Base-by-base conservation (phyloP, 37 sponge, comb jelly and placozoan genomes). In the Ianthella basta region DNA sequence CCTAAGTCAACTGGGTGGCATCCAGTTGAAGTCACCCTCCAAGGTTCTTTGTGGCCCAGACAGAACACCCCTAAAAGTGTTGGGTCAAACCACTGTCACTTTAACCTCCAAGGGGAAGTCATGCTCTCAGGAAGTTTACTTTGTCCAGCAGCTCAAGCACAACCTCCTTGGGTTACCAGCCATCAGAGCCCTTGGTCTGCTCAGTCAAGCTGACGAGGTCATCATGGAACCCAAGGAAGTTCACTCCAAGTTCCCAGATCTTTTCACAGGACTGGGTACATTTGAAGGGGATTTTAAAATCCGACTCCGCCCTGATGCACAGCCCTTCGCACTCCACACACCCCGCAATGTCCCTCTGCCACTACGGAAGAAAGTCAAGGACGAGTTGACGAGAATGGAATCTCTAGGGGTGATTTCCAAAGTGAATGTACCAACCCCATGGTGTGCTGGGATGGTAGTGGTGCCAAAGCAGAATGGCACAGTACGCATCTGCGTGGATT, bases 371-470 rank as follows among this genome's bases (percentile, higher is more conserved):
- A n/a, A n/a, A n/a, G n/a, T n/a, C n/a, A n/a, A n/a, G n/a, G n/a
- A n/a, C n/a, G n/a, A n/a, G n/a, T n/a, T n/a, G n/a, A n/a, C n/a
- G n/a, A n/a, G n/a, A n/a, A n/a, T n/a, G n/a, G n/a, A n/a, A n/a
- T n/a, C n/a, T n/a, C n/a, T n/a, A n/a, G 86, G 80, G 27, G 80
- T 86, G 27, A 60, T 79, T 53, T 54, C 86, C 38, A 60, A 60
- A n/a, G 80, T 86, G 35, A 30, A 79, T 16, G 36, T 24, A 25
- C 86, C 86, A 33, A 86, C 80, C 27, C 10, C 69, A 57, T 85
- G 86, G 86, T 86, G 86, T 57, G 78, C 86, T 15, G 80, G 80
- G 16, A 86, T 86, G 80, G 80, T 86, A 23, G 69, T 55, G 24
- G 80, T 80, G 1, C 80, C 86, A 27, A 86, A 86, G 39, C 81